phyloP scores from a whole-genome alignment of 2,113 vertebrate species.

The Psilopogon haemacephalus region DNA sequence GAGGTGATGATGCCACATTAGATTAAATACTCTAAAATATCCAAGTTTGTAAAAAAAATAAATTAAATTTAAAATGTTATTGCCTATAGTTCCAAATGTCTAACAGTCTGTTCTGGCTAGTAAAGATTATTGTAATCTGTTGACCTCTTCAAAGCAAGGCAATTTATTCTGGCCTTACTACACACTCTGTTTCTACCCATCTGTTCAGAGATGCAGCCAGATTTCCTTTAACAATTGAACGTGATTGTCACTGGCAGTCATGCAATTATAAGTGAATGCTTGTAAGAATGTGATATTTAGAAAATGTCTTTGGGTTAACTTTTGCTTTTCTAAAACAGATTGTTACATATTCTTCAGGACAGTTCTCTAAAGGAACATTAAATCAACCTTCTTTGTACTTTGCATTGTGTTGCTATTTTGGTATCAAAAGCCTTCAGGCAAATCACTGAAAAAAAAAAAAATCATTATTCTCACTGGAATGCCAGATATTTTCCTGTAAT shows the following conservation, averaged over 20 bases:
- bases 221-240: conserved; percentile 30
- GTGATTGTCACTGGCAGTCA: neutral
- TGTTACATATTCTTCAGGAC: conserved; percentile 45
- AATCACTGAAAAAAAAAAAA: conserved; percentile 3
- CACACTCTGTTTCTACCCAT: conserved; percentile 22
- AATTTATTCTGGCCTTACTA: conserved; percentile 32
- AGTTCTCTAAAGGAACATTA: conserved; percentile 37
- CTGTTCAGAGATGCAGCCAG: conserved; percentile 30
- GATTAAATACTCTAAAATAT: neutral
- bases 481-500: neutral
- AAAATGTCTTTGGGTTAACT: conserved; percentile 56
- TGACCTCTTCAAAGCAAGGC: conserved; percentile 33
- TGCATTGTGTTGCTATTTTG: conserved; percentile 33
- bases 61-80: neutral
- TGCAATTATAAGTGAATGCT: conserved; percentile 17
- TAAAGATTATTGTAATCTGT: conserved; percentile 30
- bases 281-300: conserved; percentile 28
- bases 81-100: neutral
- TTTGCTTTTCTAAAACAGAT: conserved; percentile 56
- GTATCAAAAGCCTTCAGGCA: conserved; percentile 27
- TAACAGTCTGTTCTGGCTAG: conserved; percentile 40
- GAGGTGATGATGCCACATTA: neutral
- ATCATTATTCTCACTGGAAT: neutral
- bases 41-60: neutral
- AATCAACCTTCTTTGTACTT: conserved; percentile 48